Percentiles rank a stretch among this genome's conserved stretches.
Conservation (phyloP, 2,113 vertebrate species). For the Phalacrocorax pelagicus region DNA sequence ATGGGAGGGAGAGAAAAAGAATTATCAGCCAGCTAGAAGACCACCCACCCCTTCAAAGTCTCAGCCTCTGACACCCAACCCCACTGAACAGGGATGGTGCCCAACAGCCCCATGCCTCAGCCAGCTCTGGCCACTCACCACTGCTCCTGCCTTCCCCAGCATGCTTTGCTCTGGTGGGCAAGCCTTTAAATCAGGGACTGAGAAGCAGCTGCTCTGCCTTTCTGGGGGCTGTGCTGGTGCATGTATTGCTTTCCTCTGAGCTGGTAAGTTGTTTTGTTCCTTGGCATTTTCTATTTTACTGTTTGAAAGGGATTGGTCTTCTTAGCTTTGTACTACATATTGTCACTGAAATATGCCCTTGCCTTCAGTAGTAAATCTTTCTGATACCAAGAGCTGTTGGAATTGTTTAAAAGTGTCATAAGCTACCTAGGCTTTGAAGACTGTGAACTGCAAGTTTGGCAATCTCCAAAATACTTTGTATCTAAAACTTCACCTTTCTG, state of each 20-base stretch:
- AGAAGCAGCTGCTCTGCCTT: background rate
- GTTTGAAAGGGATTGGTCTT: background rate
- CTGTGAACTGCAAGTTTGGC: background rate
- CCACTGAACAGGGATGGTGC: too few species aligned
- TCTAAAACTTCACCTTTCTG: background rate
- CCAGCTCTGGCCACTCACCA: background rate
- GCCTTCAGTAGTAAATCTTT: background rate
- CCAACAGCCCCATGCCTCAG: background rate
- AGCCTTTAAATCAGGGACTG: background rate
- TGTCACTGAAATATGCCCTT: accelerated
- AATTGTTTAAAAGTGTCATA: background rate
- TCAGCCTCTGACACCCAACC: accelerated
- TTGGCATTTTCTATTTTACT: background rate
- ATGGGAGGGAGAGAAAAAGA: background rate
- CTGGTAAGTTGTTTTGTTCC: background rate
- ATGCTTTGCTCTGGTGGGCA: background rate
- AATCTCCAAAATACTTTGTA: background rate
- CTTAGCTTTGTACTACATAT: accelerated
- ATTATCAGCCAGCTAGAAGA: background rate
- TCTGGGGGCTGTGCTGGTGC: accelerated
- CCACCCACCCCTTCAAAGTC: background rate
- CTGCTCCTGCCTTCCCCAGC: background rate
- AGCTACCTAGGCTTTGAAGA: background rate
- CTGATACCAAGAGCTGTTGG: background rate
- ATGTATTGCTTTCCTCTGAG: background rate